phyloP scores from a whole-genome alignment of 2,113 vertebrate genomes.

The Caranx melampygus region DNA sequence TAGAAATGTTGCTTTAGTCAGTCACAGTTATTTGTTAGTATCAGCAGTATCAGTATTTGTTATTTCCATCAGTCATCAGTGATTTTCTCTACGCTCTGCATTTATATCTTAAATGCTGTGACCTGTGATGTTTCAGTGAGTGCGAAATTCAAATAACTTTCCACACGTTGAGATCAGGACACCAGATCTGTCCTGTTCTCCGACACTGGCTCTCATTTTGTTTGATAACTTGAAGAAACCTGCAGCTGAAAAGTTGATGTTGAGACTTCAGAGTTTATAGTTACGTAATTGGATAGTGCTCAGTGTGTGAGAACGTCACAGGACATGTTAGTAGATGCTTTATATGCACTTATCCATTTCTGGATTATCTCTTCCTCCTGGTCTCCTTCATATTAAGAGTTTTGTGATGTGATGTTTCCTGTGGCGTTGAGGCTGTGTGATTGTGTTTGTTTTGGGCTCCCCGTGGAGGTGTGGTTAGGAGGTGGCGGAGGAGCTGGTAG shows the following conservation, averaged over 20 bases:
- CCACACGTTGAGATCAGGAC: too few relatives aligned
- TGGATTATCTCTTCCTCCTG: neutral
- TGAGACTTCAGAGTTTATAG: too few relatives aligned
- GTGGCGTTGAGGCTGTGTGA: neutral
- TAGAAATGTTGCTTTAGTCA: neutral
- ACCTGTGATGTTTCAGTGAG: neutral
- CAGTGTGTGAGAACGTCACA: too few relatives aligned
- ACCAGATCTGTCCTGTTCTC: too few relatives aligned
- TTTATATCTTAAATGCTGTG: neutral
- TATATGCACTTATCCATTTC: neutral
- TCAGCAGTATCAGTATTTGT: neutral
- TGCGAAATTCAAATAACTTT: too few relatives aligned
- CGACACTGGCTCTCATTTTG: too few relatives aligned
- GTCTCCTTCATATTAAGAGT: neutral
- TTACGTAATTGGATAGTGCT: too few relatives aligned
- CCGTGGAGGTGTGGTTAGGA: neutral
- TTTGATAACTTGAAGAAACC: too few relatives aligned
- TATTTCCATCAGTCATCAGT: neutral
- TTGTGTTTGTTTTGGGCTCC: conserved; percentile 40
- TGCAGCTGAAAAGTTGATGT: too few relatives aligned
- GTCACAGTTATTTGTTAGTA: neutral
- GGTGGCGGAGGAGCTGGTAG: neutral
- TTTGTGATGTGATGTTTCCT: neutral
- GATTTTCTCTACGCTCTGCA: neutral
- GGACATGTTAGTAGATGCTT: neutral